Percentiles rank a stretch among this genome's conserved stretches.
Evolutionary conservation across 2,888 invertebrate genomes (phyloP).

Genomic region (Cheilosia variabilis): DNA sequence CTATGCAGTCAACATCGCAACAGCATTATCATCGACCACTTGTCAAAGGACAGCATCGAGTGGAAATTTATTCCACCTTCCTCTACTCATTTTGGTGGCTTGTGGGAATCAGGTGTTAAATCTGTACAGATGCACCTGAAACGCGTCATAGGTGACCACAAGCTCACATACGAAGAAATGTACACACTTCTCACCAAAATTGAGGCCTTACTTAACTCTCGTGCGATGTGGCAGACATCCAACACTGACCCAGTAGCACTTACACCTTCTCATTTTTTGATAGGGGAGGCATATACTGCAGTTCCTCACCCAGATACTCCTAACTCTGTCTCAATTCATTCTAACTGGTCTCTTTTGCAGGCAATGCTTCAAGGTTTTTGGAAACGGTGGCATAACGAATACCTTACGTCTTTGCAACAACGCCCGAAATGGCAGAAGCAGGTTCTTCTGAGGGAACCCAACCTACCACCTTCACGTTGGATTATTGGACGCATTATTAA

Average conservation of each 20-base stretch:
- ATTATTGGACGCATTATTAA: not conserved
- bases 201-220: constrained; percentile 53
- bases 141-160: constrained; percentile 15
- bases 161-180: constrained; percentile 38
- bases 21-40: constrained; percentile 35
- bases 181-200: constrained; percentile 49
- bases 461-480: constrained; percentile 29
- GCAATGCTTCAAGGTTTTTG: constrained; percentile 15
- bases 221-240: constrained; percentile 12
- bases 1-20: constrained; percentile 27
- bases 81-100: constrained; percentile 53
- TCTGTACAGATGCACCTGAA: constrained; percentile 56
- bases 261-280: constrained; percentile 20
- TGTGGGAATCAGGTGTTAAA: constrained; percentile 57
- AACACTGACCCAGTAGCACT: constrained; percentile 3
- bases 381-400: constrained; percentile 39
- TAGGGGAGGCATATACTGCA: not conserved
- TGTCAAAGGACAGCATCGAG: constrained; percentile 47
- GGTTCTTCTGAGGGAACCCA: constrained; percentile 19
- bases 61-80: constrained; percentile 61
- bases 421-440: constrained; percentile 31
- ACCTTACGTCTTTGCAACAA: constrained; percentile 36
- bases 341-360: constrained; percentile 16
- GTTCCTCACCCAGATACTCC: constrained; percentile 4
- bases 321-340: not conserved